These are phyloP conservation scores for Pituophis catenifer DNA, from an alignment of 2,113 vertebrate genomes.

Conservation along the genomic window DNA sequence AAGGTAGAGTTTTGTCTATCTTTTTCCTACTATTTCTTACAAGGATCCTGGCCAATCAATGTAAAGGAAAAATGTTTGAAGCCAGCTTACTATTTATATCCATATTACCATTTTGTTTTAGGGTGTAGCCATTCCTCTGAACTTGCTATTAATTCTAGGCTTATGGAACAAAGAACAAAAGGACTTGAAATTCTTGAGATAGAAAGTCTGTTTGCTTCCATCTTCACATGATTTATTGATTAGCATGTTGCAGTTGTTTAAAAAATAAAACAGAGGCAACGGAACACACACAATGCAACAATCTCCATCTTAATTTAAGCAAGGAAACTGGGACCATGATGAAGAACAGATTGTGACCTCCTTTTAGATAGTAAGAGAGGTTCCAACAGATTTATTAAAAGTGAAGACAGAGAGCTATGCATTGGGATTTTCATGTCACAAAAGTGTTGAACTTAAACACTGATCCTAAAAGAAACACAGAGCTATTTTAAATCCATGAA, in stretches of 20 bases:
- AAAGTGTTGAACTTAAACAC: neutral
- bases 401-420: neutral
- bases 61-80: neutral
- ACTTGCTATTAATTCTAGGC: slow-evolving; percentile 32
- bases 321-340: neutral
- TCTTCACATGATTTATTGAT: neutral
- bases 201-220: neutral
- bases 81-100: neutral
- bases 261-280: neutral
- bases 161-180: slow-evolving; percentile 22
- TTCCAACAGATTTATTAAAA: neutral
- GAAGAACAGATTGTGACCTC: neutral
- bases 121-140: neutral
- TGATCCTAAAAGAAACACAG: neutral
- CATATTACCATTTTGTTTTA: neutral
- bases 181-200: neutral
- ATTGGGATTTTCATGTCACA: neutral
- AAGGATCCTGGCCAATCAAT: slow-evolving; percentile 24
- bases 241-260: neutral
- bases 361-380: neutral
- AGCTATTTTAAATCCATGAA: neutral
- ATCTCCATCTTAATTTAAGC: neutral
- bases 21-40: neutral
- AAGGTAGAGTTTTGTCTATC: slow-evolving; percentile 19
- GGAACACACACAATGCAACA: neutral